Evolutionary conservation across 1,140 invertebrate species (phyloP), one percentile per base, ranked within the genome.

Genomic region (Melitaea cinxia): DNA sequence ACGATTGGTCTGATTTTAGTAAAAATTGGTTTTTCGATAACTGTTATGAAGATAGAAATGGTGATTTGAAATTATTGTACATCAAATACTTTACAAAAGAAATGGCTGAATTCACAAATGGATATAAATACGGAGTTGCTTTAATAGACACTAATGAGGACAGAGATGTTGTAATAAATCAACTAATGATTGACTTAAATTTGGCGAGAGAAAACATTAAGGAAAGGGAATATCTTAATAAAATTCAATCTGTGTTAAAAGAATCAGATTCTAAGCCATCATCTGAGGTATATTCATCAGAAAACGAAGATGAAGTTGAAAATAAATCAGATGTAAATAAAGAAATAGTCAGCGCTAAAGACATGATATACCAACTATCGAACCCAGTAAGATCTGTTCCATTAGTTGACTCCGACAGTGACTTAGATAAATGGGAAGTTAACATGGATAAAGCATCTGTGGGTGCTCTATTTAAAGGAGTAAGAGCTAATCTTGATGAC

Each of bases 71-170:
- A 79, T 56, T 71, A 23, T 62, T 91, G 5, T 85, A 75, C 33
- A 78, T 76, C 0, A 88, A 88, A 77, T 83, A 77, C 63, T 88
- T 81, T 52, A 77, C 70, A 1, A 91, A 90, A 73, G 78, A 83
- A 53, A 69, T 66, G 4, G 78, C 89, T 1, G 66, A 72, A 57
- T 69, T 68, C 33, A 92, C 91, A 10, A 77, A 63, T 10, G 89
- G 86, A 1, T 68, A 84, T 24, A 91, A 91, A 77, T 92, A 91
- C 65, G 77, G 76, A 1, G 67, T 91, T 4, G 65, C 73, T 24
- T 49, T 92, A 19, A 70, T 86, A 24, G 89, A 92, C 37, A 86
- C 82, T 0, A 78, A 81, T 59, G 56, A 57, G 0, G 71, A 77
- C 7, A n/a, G 75, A 35, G 82, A 89, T 65, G 17, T 89, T 4